Base-by-base conservation (phyloP, 2,888 invertebrate genomes). In the Phymatocera aterrima region DNA sequence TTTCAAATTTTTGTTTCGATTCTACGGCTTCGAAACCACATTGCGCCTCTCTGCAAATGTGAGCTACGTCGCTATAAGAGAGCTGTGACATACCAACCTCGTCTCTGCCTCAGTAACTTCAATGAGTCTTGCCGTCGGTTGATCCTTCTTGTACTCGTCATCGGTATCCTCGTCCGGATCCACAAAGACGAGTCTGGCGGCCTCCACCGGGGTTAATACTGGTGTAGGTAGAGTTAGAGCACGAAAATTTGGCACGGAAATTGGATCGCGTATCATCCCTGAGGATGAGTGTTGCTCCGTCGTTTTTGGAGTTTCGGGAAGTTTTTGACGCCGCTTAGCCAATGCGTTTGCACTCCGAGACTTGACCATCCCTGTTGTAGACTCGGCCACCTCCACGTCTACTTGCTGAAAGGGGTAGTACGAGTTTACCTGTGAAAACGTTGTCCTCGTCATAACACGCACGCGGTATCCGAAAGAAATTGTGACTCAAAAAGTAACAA, bases 161-260 rank as follows among this genome's bases (percentile, higher is more conserved):
- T 89, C 90, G 83, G 94, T 94, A 80, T 94, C 94, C 79, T 90
- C 90, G 82, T 95, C 95, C 0, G 94, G 94, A 86, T 94, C 95
- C 54, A 95, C 91, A 87, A 94, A 95, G 0, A 95, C 95, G 12
- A 95, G 91, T 83, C 94, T 92, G 0, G 95, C 91, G 2, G 94
- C 94, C 88, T 94, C 94, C 15, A 94, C 93, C 0, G 95, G 94
- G 0, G 95, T 94, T 68, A 95, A 90, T 24, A 93, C 93, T 8
- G 94, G 94, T 2, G 94, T 94, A 43, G 94, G 94, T 51, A 94
- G 90, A 3, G 93, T 92, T 83, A 95, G 91, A 78, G 93, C 93
- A 3, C 93, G 92, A 87, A 95, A 95, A 89, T 95, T 95, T 83
- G 95, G 95, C 84, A 95, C 95, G 3, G 95, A 95, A 68, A 94